A percentile compares a stretch with the other conserved stretches of the same genome.
phyloP scores from a whole-genome alignment of 2,113 vertebrate species.

The Scolopax mira region DNA sequence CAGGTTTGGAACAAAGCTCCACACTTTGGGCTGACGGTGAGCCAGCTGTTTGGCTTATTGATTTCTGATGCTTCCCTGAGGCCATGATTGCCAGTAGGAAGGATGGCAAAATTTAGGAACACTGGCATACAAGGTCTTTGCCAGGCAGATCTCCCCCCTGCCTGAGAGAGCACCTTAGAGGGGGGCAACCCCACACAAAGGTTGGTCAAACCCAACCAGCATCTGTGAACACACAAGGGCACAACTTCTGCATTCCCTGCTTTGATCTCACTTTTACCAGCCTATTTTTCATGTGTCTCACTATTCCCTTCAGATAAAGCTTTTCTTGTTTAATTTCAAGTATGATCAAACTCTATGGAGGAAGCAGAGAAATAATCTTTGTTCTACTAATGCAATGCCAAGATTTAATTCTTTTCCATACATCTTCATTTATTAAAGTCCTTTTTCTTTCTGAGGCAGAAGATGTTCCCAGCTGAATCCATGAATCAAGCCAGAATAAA shows the following conservation, averaged over 20 bases:
- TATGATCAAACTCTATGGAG: not conserved
- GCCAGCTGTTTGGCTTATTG: not conserved
- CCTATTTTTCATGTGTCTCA: not conserved
- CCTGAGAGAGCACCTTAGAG: not conserved
- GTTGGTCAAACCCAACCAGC: rapidly evolving
- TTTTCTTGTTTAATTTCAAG: not conserved
- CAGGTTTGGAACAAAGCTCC: not conserved
- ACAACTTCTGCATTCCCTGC: not conserved
- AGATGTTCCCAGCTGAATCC: not conserved
- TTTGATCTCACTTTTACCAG: not conserved
- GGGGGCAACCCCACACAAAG: not conserved
- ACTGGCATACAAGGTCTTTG: not conserved
- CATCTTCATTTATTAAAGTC: not conserved
- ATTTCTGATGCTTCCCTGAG: not conserved
- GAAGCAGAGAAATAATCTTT: not conserved
- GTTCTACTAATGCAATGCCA: not conserved
- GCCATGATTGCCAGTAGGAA: not conserved
- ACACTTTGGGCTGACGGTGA: rapidly evolving
- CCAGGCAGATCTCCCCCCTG: not conserved
- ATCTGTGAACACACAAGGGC: rapidly evolving
- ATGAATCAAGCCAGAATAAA: not conserved
- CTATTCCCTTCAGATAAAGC: not conserved
- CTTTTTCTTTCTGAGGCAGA: not conserved
- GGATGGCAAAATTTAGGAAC: not conserved
- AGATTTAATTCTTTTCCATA: not conserved